Conservation (phyloP, 2,888 invertebrate species). For the Laspeyria flexula region DNA sequence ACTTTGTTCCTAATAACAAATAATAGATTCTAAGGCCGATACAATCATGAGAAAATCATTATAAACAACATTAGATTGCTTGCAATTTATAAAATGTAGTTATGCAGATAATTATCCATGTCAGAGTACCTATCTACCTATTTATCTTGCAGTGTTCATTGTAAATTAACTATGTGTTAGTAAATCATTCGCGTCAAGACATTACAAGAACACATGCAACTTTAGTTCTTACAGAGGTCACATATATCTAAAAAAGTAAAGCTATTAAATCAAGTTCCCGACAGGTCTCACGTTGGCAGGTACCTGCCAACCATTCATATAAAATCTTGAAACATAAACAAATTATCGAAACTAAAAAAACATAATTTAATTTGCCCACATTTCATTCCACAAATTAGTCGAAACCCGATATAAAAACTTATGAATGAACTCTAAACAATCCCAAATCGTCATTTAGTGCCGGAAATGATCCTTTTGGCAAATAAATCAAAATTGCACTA, state of each 20-base stretch:
- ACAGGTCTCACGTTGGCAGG: slow-evolving; percentile 8
- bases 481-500: slow-evolving; percentile 84
- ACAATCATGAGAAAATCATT: slow-evolving; percentile 66
- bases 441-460: slow-evolving; percentile 71
- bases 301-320: slow-evolving; percentile 31
- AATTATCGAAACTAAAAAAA: slow-evolving; percentile 28
- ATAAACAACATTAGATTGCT: slow-evolving; percentile 61
- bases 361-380: slow-evolving; percentile 28
- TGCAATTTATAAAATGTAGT: slow-evolving; percentile 58
- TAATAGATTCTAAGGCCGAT: slow-evolving; percentile 56
- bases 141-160: slow-evolving; percentile 18
- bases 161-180: slow-evolving; percentile 27
- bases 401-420: slow-evolving; percentile 41
- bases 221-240: slow-evolving; percentile 19
- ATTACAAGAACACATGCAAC: slow-evolving; percentile 1
- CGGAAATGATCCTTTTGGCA: slow-evolving; percentile 76
- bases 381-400: slow-evolving; percentile 42
- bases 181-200: slow-evolving; percentile 19
- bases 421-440: slow-evolving; percentile 53
- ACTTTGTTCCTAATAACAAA: slow-evolving; percentile 62
- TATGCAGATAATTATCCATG: slow-evolving; percentile 48
- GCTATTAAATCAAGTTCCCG: slow-evolving; percentile 15
- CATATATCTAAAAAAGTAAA: slow-evolving; percentile 16
- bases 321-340: slow-evolving; percentile 35
- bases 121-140: slow-evolving; percentile 35